These are phyloP conservation scores for Tringa solitaria DNA, from an alignment of 2,113 vertebrate genomes.

Conservation along the genomic window DNA sequence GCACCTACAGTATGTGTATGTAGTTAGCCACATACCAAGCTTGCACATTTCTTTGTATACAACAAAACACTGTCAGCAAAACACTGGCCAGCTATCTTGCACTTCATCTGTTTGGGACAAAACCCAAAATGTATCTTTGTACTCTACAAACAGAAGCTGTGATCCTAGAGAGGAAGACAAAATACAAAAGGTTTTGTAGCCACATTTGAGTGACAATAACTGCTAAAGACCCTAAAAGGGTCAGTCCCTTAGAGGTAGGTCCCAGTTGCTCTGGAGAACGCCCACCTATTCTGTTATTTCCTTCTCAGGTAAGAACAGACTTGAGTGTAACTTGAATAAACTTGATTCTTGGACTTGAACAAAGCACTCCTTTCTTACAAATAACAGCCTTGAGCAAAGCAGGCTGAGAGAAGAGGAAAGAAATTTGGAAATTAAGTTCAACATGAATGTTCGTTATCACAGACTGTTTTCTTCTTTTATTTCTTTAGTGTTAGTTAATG, in stretches of 20 bases:
- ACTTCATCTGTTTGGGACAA: neutral
- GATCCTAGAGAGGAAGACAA: neutral
- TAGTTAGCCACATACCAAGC: neutral
- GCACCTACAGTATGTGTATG: neutral
- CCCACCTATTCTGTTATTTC: neutral
- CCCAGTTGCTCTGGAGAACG: neutral
- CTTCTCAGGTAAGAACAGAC: slow-evolving; percentile 38
- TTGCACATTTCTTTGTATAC: neutral
- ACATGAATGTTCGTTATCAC: neutral
- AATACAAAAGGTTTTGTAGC: neutral
- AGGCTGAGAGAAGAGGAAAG: neutral
- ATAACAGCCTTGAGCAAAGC: slow-evolving; percentile 43
- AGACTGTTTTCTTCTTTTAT: neutral
- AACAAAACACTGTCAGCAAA: neutral
- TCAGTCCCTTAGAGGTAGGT: neutral
- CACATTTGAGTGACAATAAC: neutral
- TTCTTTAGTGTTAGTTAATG: slow-evolving; percentile 33
- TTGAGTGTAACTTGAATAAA: slow-evolving; percentile 47
- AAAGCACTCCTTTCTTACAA: slow-evolving; percentile 45
- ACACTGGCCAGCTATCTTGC: neutral
- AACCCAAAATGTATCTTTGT: neutral
- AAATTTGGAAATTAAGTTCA: slow-evolving; percentile 17
- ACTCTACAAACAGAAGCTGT: neutral
- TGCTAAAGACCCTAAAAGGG: neutral
- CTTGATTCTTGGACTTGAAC: slow-evolving; percentile 36